A percentile compares a stretch with the other conserved stretches of the same genome.
Conservation (phyloP, 2,113 vertebrate genomes). For the Telmatochromis sp. region DNA sequence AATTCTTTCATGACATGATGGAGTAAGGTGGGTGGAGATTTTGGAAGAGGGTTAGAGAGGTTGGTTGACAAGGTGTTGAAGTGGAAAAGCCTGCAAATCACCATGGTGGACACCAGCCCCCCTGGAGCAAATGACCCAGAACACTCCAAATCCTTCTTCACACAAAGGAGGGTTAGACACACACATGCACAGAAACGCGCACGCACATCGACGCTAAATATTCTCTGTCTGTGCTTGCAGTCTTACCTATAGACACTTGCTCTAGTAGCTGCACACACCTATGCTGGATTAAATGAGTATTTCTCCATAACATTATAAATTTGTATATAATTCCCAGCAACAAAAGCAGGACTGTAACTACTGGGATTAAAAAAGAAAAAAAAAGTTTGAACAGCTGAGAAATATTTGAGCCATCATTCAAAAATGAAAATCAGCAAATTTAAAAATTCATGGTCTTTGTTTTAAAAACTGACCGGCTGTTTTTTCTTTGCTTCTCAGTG, state of each 20-base stretch:
- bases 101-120: constrained; percentile 51
- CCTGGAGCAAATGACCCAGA: constrained; percentile 48
- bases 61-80: constrained; percentile 63
- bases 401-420: neutral
- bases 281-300: neutral
- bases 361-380: neutral
- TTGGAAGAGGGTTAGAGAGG: neutral
- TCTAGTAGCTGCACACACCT: neutral
- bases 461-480: neutral
- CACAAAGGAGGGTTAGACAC: neutral
- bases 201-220: neutral
- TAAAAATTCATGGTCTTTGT: neutral
- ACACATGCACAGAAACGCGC: neutral
- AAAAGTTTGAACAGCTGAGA: neutral
- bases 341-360: neutral
- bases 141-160: constrained; percentile 33
- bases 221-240: neutral
- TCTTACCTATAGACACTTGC: neutral
- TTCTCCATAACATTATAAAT: neutral
- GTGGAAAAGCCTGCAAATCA: constrained; percentile 59
- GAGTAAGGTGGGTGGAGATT: constrained; percentile 1
- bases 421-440: neutral
- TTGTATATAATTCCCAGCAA: neutral
- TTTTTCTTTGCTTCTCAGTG: neutral
- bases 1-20: constrained; percentile 15